Evolutionary conservation across 2,888 invertebrate species (phyloP), one percentile per base, ranked within the genome.

Genomic region (Ochropleura leucogaster): DNA sequence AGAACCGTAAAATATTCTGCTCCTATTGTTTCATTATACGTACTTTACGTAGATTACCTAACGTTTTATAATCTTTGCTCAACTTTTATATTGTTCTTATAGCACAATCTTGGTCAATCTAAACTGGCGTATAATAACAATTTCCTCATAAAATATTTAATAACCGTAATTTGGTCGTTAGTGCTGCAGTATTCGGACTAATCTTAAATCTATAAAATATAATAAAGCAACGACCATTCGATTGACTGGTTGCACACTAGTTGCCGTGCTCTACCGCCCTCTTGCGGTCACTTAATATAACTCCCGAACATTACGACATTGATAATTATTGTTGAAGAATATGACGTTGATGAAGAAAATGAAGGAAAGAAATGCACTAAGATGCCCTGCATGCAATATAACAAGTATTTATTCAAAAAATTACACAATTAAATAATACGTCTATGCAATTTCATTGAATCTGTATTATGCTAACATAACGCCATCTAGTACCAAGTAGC

Each of bases 401-500:
- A 53, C 10, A 69, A 18, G n/a, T n/a, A n/a, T n/a, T n/a, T n/a
- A n/a, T n/a, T n/a, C n/a, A n/a, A n/a, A n/a, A n/a, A n/a, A n/a
- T n/a, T n/a, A n/a, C n/a, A n/a, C n/a, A n/a, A n/a, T n/a, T n/a
- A n/a, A n/a, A n/a, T n/a, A n/a, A n/a, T n/a, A n/a, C n/a, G n/a
- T n/a, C n/a, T n/a, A n/a, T 20, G 10, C 14, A 12, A 20, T 9
- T 20, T 10, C 4, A 6, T 14, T 20, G 10, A 14, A 1, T 18
- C 65, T 16, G 6, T 40, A 0, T n/a, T 6, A 47, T 30, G 9
- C 47, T 90, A 87, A 87, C 77, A 66, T 84, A 90, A 85, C 87
- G 92, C 92, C 94, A 92, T 92, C 94, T 94, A 75, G 88, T 74
- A 84, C 64, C 82, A 80, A 89, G 87, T 92, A 91, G 92, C 86